Evolutionary conservation across 1,140 invertebrate genomes (phyloP), one percentile per base, ranked within the genome.

Genomic region (Drosophila simulans): DNA sequence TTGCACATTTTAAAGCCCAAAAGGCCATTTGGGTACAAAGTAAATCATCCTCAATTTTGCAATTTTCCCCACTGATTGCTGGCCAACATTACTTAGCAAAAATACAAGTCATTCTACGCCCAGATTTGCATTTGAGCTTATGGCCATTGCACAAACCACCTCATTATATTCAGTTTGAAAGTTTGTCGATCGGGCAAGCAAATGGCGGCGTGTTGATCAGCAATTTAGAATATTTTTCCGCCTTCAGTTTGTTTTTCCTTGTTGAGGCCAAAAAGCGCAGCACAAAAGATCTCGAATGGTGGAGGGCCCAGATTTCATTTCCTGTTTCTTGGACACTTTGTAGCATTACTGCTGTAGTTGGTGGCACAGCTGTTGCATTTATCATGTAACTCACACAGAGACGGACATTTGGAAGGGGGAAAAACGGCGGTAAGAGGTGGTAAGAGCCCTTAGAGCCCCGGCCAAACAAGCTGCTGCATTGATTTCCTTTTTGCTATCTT

Each of bases 401-500:
- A 43, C 49, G 11, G 49, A 43, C 49, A 40, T 54, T 17, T 22
- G 49, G 20, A 27, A 12, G 39, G 20, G 59, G 35, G 48, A 8
- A 22, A 10, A 13, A 11, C 4, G 11, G 37, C 22, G 22, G 53
- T 13, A 4, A 25, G 39, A 39, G 54, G 35, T 55, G 13, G 20
- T 22, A 40, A 31, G 63, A 69, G 78, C 84, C 83, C 84, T 88
- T 89, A 66, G 63, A 78, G 77, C 51, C 37, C 42, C 48, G 25
- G 17, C 70, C 40, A 37, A 58, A 58, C 69, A 49, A 72, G 65
- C 77, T 78, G 68, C 66, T 76, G 83, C 83, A 88, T 88, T 88
- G 83, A 88, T 88, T 88, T 88, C 83, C 83, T 86, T 84, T 88
- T 66, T 89, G 76, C 83, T 84, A 88, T 88, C 83, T 88, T 89